Percentiles rank a stretch among this genome's conserved stretches.
phyloP scores from a whole-genome alignment of 1,140 invertebrate species.

The Microplitis mediator region DNA sequence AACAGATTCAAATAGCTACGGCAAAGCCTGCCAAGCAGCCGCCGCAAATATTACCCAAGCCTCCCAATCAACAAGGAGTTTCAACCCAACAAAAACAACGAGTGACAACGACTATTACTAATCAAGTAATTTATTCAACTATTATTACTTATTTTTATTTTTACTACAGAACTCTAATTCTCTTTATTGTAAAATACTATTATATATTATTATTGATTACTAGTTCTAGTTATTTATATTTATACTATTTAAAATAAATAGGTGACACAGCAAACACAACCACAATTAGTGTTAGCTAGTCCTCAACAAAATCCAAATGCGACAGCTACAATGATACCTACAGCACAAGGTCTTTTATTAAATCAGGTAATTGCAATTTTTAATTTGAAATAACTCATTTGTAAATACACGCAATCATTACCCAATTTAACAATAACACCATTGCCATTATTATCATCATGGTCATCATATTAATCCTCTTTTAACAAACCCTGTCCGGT shows the following conservation, averaged over 20 bases:
- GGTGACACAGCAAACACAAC: slow-evolving; percentile 59
- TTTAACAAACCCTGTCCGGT: no score
- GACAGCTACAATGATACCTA: slow-evolving; percentile 58
- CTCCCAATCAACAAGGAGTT: slow-evolving; percentile 52
- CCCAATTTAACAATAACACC: no score
- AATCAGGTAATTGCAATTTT: slow-evolving; percentile 51
- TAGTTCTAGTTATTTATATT: slow-evolving; percentile 1
- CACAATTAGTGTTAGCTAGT: slow-evolving; percentile 57
- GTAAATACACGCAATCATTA: no score
- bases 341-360: slow-evolving; percentile 56
- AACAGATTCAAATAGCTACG: slow-evolving; percentile 60
- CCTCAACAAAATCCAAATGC: slow-evolving; percentile 53
- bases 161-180: neutral
- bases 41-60: slow-evolving; percentile 59
- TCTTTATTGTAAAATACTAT: no score
- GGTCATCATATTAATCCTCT: no score
- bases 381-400: no score
- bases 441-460: no score
- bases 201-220: neutral
- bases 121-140: slow-evolving; percentile 45
- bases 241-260: slow-evolving; percentile 29
- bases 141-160: neutral
- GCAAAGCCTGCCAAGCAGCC: slow-evolving; percentile 57
- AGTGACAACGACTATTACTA: slow-evolving; percentile 57
- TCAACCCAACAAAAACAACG: slow-evolving; percentile 56